Conservation (phyloP, 1,140 invertebrate genomes). For the Notospermus geniculatus region DNA sequence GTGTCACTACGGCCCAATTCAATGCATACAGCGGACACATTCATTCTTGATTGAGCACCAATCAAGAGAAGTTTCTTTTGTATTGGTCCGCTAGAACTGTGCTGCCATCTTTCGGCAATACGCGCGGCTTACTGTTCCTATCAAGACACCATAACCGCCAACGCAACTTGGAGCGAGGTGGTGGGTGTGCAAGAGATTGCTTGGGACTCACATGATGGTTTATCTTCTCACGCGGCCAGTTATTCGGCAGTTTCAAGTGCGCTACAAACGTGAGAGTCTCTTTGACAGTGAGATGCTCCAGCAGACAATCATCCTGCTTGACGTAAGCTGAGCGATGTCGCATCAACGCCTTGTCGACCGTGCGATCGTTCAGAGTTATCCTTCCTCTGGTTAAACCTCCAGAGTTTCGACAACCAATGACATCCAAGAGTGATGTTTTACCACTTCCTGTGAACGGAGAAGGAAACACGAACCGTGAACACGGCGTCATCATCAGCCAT, state of each 20-base stretch:
- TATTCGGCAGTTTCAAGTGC: conserved; percentile 43
- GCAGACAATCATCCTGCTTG: conserved; percentile 43
- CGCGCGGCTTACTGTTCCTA: too few relatives aligned
- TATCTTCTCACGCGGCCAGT: conserved; percentile 27
- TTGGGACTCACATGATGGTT: conserved; percentile 35
- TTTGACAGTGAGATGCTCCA: conserved; percentile 37
- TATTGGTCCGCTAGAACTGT: too few relatives aligned
- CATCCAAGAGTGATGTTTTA: conserved; percentile 45
- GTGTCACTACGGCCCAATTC: too few relatives aligned
- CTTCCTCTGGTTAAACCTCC: conserved; percentile 32
- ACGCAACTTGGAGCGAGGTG: too few relatives aligned
- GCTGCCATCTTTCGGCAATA: too few relatives aligned
- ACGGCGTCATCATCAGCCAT: too few relatives aligned
- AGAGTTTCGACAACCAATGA: conserved; percentile 35
- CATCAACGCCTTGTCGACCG: conserved; percentile 31
- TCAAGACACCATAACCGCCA: too few relatives aligned
- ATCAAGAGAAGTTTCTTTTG: too few relatives aligned
- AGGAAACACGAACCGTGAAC: not conserved
- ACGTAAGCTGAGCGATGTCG: conserved; percentile 40
- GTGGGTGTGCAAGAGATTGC: too few relatives aligned
- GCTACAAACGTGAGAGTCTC: conserved; percentile 50
- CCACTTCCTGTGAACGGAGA: conserved; percentile 39
- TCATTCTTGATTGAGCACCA: too few relatives aligned
- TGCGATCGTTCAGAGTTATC: conserved; percentile 37
- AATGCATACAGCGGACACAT: too few relatives aligned